Percentiles rank a stretch among this genome's conserved stretches.
phyloP scores from a whole-genome alignment of 2,888 invertebrate species.

The Drosophila emarginata region DNA sequence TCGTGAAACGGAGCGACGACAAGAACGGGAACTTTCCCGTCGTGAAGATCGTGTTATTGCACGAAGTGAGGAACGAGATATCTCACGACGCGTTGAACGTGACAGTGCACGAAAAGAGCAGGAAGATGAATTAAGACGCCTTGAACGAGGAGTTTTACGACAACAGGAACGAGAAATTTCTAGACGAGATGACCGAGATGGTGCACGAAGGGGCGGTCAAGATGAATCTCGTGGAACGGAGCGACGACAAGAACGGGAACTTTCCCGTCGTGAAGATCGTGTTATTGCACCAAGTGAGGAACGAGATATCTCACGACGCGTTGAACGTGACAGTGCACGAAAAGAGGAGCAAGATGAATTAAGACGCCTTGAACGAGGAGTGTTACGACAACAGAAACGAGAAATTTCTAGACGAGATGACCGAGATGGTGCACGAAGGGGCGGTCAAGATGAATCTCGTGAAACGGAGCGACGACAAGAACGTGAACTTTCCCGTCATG shows the following conservation, averaged over 20 bases:
- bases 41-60: neutral
- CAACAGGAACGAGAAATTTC: constrained; percentile 6
- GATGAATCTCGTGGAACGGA: neutral
- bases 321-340: neutral
- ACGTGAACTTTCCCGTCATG: neutral
- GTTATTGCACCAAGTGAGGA: neutral
- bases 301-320: neutral
- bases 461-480: neutral
- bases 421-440: neutral
- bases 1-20: neutral
- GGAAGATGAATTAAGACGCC: neutral
- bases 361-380: neutral
- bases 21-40: neutral
- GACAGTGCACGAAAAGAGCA: neutral
- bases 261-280: constrained; percentile 14
- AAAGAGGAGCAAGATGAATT: neutral
- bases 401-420: neutral
- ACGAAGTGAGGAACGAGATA: neutral
- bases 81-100: neutral
- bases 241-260: constrained; percentile 1
- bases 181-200: constrained; percentile 3
- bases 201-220: neutral
- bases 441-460: constrained; percentile 1
- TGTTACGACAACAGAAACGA: neutral
- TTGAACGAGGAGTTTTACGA: neutral